These are phyloP conservation scores for Anarsia innoxiella DNA, from an alignment of 2,888 invertebrate species.

Conservation along the genomic window DNA sequence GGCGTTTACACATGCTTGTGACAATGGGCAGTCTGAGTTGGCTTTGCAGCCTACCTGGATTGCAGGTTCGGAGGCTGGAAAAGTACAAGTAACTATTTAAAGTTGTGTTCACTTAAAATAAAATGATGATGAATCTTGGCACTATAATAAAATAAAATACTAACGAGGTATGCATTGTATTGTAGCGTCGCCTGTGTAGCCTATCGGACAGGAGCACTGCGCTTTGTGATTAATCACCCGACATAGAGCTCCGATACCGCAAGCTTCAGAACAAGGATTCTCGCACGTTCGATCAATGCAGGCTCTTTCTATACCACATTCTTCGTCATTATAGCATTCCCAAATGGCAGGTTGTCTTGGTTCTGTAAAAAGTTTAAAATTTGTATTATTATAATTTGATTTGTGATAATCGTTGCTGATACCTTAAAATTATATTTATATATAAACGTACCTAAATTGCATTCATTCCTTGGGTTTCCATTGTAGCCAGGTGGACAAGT, in stretches of 20 bases:
- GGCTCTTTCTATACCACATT: conserved; percentile 83
- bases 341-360: conserved; percentile 59
- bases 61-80: conserved; percentile 74
- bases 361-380: too few relatives aligned
- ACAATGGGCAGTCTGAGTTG: conserved; percentile 86
- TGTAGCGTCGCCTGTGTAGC: conserved; percentile 83
- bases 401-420: too few relatives aligned
- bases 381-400: too few relatives aligned
- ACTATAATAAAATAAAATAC: conserved; percentile 35
- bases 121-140: neutral
- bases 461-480: conserved; percentile 87
- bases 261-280: conserved; percentile 86
- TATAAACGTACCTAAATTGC: conserved; percentile 79
- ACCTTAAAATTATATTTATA: too few relatives aligned
- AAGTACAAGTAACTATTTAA: conserved; percentile 4
- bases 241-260: conserved; percentile 88
- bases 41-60: conserved; percentile 81
- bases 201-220: conserved; percentile 86
- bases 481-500: conserved; percentile 84
- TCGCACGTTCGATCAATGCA: conserved; percentile 86
- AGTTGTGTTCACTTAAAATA: neutral
- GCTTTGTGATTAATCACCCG: conserved; percentile 84
- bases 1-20: conserved; percentile 88
- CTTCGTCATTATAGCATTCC: conserved; percentile 86
- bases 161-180: conserved; percentile 87